Evolutionary conservation across 2,113 vertebrate genomes (phyloP).

Genomic region (Cephalopholis sonnerati): DNA sequence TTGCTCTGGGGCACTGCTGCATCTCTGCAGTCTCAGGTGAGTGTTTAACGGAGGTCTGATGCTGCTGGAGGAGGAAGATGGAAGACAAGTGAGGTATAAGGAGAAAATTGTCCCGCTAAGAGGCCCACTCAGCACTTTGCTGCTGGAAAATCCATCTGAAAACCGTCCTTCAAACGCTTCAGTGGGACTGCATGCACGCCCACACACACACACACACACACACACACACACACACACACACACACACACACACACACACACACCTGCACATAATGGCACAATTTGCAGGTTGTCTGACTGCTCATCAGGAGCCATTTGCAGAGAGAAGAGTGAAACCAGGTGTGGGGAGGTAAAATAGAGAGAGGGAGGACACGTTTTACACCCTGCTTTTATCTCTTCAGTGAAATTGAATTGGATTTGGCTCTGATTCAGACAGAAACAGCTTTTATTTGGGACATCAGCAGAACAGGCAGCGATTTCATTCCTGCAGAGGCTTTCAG

Average conservation of each 20-base stretch:
- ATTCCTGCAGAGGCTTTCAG: background rate
- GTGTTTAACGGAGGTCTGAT: no score
- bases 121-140: constrained; percentile 46
- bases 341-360: background rate
- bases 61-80: background rate
- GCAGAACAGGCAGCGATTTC: constrained; percentile 4
- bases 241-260: constrained; percentile 29
- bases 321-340: background rate
- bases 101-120: constrained; percentile 30
- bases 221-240: constrained; percentile 8
- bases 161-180: constrained; percentile 30
- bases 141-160: constrained; percentile 46
- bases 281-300: constrained; percentile 17
- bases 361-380: constrained; percentile 6
- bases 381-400: constrained; percentile 36
- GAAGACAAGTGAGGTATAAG: constrained; percentile 29
- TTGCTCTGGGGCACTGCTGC: no score
- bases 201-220: constrained; percentile 14
- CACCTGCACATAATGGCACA: background rate
- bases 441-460: background rate
- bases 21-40: no score
- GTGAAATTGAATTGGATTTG: constrained; percentile 9
- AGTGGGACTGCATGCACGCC: no score
- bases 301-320: background rate
- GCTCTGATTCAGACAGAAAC: background rate